Evolutionary conservation across 2,797 vertebrate genomes (phyloP).

Genomic region (Phrynocephalus forsythii): DNA sequence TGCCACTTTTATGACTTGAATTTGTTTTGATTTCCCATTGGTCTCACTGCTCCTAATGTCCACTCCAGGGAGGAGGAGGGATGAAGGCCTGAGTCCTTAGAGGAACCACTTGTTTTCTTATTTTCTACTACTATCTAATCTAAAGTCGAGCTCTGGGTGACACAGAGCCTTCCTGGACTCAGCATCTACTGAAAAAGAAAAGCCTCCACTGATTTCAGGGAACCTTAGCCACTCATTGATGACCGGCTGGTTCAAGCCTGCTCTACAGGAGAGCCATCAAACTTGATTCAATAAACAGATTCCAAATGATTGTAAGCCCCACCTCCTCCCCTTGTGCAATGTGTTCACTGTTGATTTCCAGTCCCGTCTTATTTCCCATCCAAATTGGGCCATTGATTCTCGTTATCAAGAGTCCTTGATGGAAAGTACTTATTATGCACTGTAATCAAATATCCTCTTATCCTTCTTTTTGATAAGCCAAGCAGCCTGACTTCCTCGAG

Average conservation of each 20-base stretch:
- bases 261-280: neutral
- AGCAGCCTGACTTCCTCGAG: constrained; percentile 18
- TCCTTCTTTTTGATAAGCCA: constrained; percentile 36
- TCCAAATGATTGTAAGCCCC: neutral
- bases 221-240: neutral
- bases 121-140: neutral
- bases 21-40: too few relatives aligned
- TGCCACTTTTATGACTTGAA: too few relatives aligned
- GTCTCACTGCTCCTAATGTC: too few relatives aligned
- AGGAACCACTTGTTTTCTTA: too few relatives aligned
- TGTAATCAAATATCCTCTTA: constrained; percentile 30
- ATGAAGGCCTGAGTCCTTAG: too few relatives aligned
- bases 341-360: neutral
- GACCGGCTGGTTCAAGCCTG: neutral
- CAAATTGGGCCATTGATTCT: constrained; percentile 28
- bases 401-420: constrained; percentile 24
- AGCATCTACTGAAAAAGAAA: too few relatives aligned
- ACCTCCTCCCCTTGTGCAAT: too few relatives aligned
- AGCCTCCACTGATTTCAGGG: neutral
- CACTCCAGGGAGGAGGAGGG: too few relatives aligned
- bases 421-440: neutral
- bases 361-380: constrained; percentile 9
- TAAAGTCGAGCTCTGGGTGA: neutral
- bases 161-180: neutral
- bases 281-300: neutral